Evolutionary conservation across 2,888 invertebrate genomes (phyloP), one percentile per base, ranked within the genome.

Genomic region (Orthosia gracilis): DNA sequence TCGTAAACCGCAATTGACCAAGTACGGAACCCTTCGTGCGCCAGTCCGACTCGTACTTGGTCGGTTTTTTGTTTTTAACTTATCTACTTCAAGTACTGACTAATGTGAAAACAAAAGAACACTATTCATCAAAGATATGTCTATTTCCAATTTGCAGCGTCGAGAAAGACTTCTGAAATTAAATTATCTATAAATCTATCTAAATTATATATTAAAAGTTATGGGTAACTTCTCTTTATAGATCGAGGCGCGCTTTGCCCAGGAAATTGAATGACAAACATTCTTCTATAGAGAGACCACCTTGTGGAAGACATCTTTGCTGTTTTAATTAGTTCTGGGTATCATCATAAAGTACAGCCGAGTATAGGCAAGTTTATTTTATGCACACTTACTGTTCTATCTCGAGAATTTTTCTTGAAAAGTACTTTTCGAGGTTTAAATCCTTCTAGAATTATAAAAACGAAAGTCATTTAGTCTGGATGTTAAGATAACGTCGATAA

Each of bases 201-300:
- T 40, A 40, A 40, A 40, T 9, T 13, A 57, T 23, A 0, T 26
- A 59, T 47, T 54, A 55, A 58, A 70, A 45, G 45, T 62, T 47
- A 40, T 61, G 47, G 15, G 26, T 47, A 17, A 65, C n/a, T n/a
- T 40, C 17, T 50, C 21, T 63, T 31, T 31, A 61, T 47, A 21
- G 31, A 31, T 45, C 59, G 50, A 40, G 49, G 49, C 52, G 23
- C 58, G 26, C 73, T 72, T 69, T 63, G 52, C 58, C 18, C 73
- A 76, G 84, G 80, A 85, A 83, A 84, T 83, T 84, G 55, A 76
- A 75, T 54, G 55, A 74, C 77, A 65, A 74, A 77, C 65, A 52
- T 15, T 65, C 21, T 47, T 66, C 13, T 31, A 31, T 17, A 61
- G 5, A 64, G 1, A 54, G 15, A n/a, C 55, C 9, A 78, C 63